phyloP scores from a whole-genome alignment of 1,140 invertebrate species.

The Drosophila serrata region DNA sequence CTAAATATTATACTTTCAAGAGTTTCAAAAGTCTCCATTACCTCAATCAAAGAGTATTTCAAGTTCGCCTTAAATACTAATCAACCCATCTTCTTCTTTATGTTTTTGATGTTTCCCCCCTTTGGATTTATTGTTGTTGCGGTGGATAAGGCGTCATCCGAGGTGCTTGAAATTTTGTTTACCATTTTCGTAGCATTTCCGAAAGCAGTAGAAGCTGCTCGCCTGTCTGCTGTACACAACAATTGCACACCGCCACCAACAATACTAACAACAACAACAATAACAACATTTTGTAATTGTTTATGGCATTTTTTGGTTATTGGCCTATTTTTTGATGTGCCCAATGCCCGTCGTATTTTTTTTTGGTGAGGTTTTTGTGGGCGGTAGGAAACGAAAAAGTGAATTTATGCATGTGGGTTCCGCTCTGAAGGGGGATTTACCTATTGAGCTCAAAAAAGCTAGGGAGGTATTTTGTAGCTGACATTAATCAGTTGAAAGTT shows the following conservation, averaged over 20 bases:
- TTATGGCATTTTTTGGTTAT: conserved; percentile 68
- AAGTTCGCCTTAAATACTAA: background rate
- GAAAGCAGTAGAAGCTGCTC: conserved; percentile 59
- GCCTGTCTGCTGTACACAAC: conserved; percentile 42
- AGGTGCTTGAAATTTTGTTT: conserved; percentile 56
- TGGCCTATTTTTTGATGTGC: conserved; percentile 71
- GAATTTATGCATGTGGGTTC: conserved; percentile 40
- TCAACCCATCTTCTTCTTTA: conserved; percentile 1
- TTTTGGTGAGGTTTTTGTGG: conserved; percentile 47
- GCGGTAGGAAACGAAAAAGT: conserved; percentile 53
- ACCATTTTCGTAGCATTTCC: conserved; percentile 57
- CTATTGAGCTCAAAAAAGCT: conserved; percentile 22
- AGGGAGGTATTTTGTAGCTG: conserved; percentile 33
- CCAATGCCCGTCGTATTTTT: conserved; percentile 15
- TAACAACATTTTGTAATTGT: conserved; percentile 51
- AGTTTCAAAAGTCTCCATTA: background rate
- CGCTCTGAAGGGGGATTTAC: conserved; percentile 26
- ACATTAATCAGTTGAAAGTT: conserved; percentile 54
- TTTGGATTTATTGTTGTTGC: conserved; percentile 11
- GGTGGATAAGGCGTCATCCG: conserved; percentile 48
- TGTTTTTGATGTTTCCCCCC: background rate
- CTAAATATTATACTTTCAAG: background rate
- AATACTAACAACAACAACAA: conserved; percentile 14
- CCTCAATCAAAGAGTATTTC: background rate
- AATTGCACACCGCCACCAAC: conserved; percentile 36